Conservation (phyloP, 2,888 invertebrate genomes). For the Zeuzera pyrina region DNA sequence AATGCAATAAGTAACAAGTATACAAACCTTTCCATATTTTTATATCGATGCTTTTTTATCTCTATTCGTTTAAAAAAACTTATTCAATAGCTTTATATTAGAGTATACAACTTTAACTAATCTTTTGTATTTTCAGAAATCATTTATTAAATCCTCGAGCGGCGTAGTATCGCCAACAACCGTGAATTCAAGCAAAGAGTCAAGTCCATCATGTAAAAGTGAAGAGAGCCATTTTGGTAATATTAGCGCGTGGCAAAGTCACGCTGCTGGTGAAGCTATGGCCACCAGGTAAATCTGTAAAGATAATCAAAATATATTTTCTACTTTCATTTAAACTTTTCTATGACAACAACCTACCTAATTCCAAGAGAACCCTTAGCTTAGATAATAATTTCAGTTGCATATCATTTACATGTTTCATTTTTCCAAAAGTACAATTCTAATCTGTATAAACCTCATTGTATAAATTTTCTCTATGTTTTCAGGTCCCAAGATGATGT, state of each 20-base stretch:
- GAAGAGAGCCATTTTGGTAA: constrained; percentile 64
- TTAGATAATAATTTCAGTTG: too few relatives aligned
- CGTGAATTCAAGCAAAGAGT: constrained; percentile 63
- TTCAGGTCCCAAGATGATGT: constrained; percentile 66
- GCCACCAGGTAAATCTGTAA: constrained; percentile 53
- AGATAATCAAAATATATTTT: background rate
- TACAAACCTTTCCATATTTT: too few relatives aligned
- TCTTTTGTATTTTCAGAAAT: constrained; percentile 51
- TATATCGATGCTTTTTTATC: too few relatives aligned
- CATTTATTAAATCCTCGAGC: constrained; percentile 57
- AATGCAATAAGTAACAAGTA: too few relatives aligned
- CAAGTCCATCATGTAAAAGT: constrained; percentile 67
- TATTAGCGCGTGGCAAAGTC: constrained; percentile 60
- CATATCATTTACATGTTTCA: too few relatives aligned
- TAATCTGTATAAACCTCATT: background rate
- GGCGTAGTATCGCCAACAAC: constrained; percentile 56
- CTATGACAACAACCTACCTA: too few relatives aligned
- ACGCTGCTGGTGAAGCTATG: constrained; percentile 70
- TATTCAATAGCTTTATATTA: too few relatives aligned
- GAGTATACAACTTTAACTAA: too few relatives aligned
- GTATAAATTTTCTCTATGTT: background rate
- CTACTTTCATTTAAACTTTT: too few relatives aligned
- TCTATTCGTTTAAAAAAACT: too few relatives aligned
- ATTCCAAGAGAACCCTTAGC: too few relatives aligned
- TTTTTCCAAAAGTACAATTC: too few relatives aligned